Conservation (phyloP, 2,113 vertebrate genomes). For the Ginglymostoma cirratum region DNA sequence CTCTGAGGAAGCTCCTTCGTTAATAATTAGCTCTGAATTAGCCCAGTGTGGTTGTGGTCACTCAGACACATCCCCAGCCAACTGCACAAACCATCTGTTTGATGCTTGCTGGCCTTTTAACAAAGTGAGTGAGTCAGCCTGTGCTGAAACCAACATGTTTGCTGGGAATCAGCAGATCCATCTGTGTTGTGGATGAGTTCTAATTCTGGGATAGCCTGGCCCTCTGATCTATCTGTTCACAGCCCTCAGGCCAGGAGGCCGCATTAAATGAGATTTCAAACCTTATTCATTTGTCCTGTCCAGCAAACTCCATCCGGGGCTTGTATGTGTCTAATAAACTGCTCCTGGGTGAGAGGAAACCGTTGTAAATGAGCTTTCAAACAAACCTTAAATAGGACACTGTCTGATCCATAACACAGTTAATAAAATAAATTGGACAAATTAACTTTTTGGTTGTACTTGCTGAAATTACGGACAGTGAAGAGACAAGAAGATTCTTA, state of each 20-base stretch:
- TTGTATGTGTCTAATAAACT: not conserved
- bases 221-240: not conserved
- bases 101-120: not conserved
- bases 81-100: not conserved
- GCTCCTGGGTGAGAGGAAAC: not conserved
- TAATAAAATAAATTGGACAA: not conserved
- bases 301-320: not conserved
- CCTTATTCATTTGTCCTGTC: not conserved
- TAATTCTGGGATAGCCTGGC: not conserved
- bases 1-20: not conserved
- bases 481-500: not conserved
- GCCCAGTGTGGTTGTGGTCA: not conserved
- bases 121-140: not conserved
- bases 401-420: not conserved
- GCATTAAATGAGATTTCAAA: not conserved
- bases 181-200: constrained; percentile 22
- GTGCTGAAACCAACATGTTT: not conserved
- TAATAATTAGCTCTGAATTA: not conserved
- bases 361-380: not conserved
- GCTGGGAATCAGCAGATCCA: not conserved
- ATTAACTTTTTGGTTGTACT: not conserved
- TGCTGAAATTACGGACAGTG: not conserved
- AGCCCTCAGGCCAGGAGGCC: not conserved
- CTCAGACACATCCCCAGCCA: not conserved
- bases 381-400: not conserved